Conservation (phyloP, 1,140 invertebrate species). For the Papilio polyxenes region DNA sequence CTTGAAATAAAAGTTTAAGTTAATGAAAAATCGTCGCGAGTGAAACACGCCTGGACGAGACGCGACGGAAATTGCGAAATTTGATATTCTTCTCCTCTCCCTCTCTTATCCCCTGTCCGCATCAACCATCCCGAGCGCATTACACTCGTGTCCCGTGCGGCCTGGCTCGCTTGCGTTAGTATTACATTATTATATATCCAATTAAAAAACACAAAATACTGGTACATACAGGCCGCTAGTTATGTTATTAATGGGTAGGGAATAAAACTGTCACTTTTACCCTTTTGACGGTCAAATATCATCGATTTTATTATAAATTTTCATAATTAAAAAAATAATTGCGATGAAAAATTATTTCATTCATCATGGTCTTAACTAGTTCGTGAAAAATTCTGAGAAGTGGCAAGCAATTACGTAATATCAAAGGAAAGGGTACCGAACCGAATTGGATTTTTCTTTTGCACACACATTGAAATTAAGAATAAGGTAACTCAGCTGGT, state of each 20-base stretch:
- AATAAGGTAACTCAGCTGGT: neutral
- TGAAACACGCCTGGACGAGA: neutral
- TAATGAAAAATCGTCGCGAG: neutral
- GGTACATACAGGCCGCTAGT: too few species aligned
- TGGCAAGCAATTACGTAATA: neutral
- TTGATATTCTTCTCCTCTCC: neutral
- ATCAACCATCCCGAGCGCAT: neutral
- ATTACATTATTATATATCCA: neutral
- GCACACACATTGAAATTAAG: neutral
- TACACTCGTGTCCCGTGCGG: neutral
- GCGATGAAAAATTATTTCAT: neutral
- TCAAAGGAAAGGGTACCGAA: constrained; percentile 13
- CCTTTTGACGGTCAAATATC: too few species aligned
- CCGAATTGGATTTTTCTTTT: neutral
- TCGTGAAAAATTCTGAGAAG: constrained; percentile 13
- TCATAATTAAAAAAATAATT: neutral
- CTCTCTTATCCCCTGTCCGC: neutral
- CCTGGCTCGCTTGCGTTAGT: neutral
- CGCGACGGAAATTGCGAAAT: constrained; percentile 7
- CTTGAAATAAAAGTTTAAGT: neutral
- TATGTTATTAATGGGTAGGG: too few species aligned
- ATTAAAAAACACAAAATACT: neutral
- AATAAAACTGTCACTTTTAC: too few species aligned
- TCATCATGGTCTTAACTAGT: neutral
- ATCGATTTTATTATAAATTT: neutral